Conservation (phyloP, 1,140 invertebrate genomes). For the Oryzaephilus surinamensis region DNA sequence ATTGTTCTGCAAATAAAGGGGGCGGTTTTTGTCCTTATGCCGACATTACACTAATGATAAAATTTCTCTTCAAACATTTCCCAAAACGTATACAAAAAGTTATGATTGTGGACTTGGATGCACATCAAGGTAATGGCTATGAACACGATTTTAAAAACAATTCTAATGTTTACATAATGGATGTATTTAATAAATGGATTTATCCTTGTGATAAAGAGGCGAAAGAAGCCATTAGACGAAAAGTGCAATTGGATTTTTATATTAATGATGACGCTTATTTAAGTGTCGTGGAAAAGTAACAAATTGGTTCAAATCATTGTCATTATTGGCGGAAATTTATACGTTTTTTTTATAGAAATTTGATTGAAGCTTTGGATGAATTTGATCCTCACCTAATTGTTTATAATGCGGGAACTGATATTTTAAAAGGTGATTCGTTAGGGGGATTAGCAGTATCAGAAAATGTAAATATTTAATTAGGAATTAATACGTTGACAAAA, state of each 20-base stretch:
- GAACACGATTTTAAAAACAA: slow-evolving; percentile 66
- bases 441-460: slow-evolving; percentile 58
- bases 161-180: slow-evolving; percentile 70
- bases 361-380: slow-evolving; percentile 56
- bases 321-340: no score
- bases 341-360: no score
- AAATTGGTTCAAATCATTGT: no score
- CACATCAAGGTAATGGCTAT: slow-evolving; percentile 84
- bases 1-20: slow-evolving; percentile 60
- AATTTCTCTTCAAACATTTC: slow-evolving; percentile 51
- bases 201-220: slow-evolving; percentile 70
- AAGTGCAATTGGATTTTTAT: slow-evolving; percentile 53
- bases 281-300: slow-evolving; percentile 52
- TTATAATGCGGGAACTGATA: slow-evolving; percentile 84
- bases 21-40: slow-evolving; percentile 85
- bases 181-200: slow-evolving; percentile 74
- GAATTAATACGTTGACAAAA: neutral
- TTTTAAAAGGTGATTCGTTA: slow-evolving; percentile 65
- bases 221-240: slow-evolving; percentile 61
- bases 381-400: slow-evolving; percentile 72
- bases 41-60: slow-evolving; percentile 70
- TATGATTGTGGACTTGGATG: slow-evolving; percentile 84
- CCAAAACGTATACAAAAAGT: slow-evolving; percentile 47
- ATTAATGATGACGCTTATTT: slow-evolving; percentile 66
- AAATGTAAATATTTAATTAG: slow-evolving; percentile 39